A percentile compares a stretch with the other conserved stretches of the same genome.
phyloP scores from a whole-genome alignment of 2,888 invertebrate genomes.

The Cryptus viduatorius region DNA sequence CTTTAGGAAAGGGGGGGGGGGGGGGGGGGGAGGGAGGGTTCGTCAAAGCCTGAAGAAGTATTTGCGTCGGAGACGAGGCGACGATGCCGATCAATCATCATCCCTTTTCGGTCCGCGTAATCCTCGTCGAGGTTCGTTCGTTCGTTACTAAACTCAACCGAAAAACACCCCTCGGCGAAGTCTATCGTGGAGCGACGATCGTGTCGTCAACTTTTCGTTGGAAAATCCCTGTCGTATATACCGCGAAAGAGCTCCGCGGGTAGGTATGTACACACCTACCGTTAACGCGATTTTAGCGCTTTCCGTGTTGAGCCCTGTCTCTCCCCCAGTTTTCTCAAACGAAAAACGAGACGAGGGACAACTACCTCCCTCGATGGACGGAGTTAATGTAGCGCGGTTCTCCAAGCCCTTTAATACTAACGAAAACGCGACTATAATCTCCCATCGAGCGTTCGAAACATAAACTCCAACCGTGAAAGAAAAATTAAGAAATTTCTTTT shows the following conservation, averaged over 20 bases:
- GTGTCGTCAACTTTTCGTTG: conserved; percentile 30
- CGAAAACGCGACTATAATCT: conserved; percentile 11
- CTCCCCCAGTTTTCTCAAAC: neutral
- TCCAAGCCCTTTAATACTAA: conserved; percentile 15
- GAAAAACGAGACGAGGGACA: conserved; percentile 9
- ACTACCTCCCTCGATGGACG: conserved; percentile 75
- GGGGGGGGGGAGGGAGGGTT: neutral
- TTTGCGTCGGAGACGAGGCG: neutral
- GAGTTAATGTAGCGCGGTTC: conserved; percentile 79
- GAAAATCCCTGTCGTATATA: neutral
- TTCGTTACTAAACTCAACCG: conserved; percentile 30
- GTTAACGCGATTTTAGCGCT: conserved; percentile 30
- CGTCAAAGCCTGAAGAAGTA: conserved; percentile 16
- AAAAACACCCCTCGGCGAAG: conserved; percentile 9
- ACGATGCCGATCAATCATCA: conserved; percentile 50
- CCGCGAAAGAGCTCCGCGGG: neutral
- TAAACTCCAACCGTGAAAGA: neutral
- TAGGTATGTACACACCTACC: neutral
- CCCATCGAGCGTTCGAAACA: neutral
- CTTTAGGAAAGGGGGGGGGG: neutral
- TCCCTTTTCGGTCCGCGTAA: conserved; percentile 15
- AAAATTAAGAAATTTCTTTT: neutral
- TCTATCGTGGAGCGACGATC: conserved; percentile 16
- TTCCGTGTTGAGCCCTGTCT: neutral
- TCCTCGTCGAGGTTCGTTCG: conserved; percentile 18